Evolutionary conservation across 2,113 vertebrate species (phyloP).

Genomic region (Pluvianellus socialis): DNA sequence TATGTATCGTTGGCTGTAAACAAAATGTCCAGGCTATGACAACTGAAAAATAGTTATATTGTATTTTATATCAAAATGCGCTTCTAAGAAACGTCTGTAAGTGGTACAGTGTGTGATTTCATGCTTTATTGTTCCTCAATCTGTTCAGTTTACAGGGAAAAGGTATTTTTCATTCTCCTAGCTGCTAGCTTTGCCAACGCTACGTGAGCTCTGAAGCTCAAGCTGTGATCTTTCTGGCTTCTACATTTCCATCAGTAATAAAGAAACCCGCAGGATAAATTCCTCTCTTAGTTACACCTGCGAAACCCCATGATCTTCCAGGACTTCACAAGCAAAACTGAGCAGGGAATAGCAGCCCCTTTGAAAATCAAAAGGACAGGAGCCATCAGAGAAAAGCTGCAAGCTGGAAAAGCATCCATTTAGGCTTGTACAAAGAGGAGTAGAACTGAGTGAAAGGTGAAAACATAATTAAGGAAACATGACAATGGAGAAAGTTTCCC

Average conservation of each 20-base stretch:
- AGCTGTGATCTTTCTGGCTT: neutral
- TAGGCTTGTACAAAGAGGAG: neutral
- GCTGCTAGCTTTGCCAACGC: neutral
- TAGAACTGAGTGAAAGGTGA: neutral
- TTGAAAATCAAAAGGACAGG: neutral
- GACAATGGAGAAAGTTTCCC: neutral
- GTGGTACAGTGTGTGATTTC: conserved; percentile 1
- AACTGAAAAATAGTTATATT: neutral
- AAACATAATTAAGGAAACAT: neutral
- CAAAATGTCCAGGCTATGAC: neutral
- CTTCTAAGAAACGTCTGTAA: neutral
- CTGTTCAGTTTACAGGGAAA: neutral
- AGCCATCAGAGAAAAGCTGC: neutral
- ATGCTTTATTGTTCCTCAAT: neutral
- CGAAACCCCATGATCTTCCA: neutral
- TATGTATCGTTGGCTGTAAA: neutral
- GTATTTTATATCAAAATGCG: neutral
- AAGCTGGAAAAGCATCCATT: neutral
- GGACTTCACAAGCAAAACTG: neutral
- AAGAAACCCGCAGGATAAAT: neutral
- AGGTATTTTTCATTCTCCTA: neutral
- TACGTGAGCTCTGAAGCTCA: neutral
- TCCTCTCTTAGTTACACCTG: neutral
- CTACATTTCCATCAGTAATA: neutral
- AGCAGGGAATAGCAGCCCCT: neutral